Evolutionary conservation across 1,140 invertebrate species (phyloP).

Genomic region (Hyles euphorbiae): DNA sequence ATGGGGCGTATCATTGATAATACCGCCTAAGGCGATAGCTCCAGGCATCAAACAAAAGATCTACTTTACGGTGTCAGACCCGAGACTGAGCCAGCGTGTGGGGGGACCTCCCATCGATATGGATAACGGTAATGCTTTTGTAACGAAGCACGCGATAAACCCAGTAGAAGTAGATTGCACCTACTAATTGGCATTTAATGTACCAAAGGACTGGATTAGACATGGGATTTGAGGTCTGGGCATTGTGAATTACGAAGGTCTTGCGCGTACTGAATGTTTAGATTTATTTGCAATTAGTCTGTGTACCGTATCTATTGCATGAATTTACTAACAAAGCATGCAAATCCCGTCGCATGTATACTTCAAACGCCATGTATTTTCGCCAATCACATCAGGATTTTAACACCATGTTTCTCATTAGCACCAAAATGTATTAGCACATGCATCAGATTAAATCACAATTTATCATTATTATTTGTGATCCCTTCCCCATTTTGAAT

Average conservation of each 20-base stretch:
- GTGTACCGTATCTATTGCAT: slow-evolving; percentile 4
- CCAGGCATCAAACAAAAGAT: slow-evolving; percentile 90
- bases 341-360: background rate
- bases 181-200: slow-evolving; percentile 68
- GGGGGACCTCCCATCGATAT: slow-evolving; percentile 89
- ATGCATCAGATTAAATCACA: too few relatives aligned
- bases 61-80: slow-evolving; percentile 93
- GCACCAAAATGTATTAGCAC: too few relatives aligned
- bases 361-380: background rate
- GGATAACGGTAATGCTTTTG: slow-evolving; percentile 86
- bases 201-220: slow-evolving; percentile 41
- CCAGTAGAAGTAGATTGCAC: slow-evolving; percentile 66
- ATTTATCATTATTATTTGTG: background rate
- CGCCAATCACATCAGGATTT: too few relatives aligned
- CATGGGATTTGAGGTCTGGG: slow-evolving; percentile 15
- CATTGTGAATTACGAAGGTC: slow-evolving; percentile 12
- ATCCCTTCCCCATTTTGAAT: slow-evolving; percentile 1
- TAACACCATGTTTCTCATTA: too few relatives aligned
- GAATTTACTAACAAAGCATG: slow-evolving; percentile 1
- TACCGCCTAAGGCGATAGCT: slow-evolving; percentile 91
- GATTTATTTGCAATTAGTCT: background rate
- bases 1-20: slow-evolving; percentile 92
- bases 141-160: slow-evolving; percentile 60
- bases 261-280: slow-evolving; percentile 10
- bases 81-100: slow-evolving; percentile 80